Percentiles rank a stretch among this genome's conserved stretches.
phyloP scores from a whole-genome alignment of 1,140 invertebrate genomes.

The Pogonomyrmex californicus region DNA sequence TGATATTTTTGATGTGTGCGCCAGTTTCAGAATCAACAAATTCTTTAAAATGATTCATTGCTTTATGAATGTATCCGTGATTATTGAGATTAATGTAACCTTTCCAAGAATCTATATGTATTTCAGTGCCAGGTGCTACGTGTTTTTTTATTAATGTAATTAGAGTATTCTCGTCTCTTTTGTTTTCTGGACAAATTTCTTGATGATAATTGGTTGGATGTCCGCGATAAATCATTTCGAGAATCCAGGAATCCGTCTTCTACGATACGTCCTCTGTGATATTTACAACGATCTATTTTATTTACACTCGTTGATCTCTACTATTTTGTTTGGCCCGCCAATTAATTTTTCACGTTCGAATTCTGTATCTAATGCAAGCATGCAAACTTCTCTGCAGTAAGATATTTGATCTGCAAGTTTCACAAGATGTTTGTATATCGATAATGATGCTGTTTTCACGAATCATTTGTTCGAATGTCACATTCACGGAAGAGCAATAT shows the following conservation, averaged over 20 bases:
- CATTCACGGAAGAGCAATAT: not conserved
- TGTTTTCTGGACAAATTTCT: not conserved
- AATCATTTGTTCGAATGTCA: not conserved
- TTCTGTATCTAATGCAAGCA: not conserved
- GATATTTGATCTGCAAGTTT: not conserved
- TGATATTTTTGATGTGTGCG: not conserved
- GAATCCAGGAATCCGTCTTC: not conserved
- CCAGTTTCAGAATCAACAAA: not conserved
- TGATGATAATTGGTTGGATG: not conserved
- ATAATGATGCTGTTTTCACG: not conserved
- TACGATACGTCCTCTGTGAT: not conserved
- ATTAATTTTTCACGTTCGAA: not conserved
- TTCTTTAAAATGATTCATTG: not conserved
- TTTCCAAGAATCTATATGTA: too few relatives aligned
- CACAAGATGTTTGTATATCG: not conserved
- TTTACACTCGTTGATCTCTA: conserved; percentile 9
- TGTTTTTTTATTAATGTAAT: too few relatives aligned
- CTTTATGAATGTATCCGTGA: not conserved
- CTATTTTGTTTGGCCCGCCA: not conserved
- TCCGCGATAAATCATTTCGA: not conserved
- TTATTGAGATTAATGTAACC: not conserved
- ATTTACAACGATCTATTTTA: not conserved
- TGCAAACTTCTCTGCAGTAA: not conserved
- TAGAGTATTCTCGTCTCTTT: not conserved
- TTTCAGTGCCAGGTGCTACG: too few relatives aligned